Conservation (phyloP, 2,113 vertebrate species). For the Antechinus flavipes region DNA sequence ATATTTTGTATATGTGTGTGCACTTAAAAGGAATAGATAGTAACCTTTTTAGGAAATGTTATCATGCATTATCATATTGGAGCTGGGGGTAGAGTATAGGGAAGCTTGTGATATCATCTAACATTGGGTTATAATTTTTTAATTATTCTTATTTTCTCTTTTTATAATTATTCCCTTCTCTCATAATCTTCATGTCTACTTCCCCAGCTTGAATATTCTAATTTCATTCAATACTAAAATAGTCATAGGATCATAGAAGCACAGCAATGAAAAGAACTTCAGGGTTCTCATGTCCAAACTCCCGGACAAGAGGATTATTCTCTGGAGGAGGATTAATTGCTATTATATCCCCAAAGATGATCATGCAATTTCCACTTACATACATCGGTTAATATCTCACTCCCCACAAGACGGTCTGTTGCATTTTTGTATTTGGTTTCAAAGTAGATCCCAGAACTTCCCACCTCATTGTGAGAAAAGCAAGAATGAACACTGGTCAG, state of each 20-base stretch:
- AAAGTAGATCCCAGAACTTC: background rate
- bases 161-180: background rate
- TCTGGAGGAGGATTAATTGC: background rate
- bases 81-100: background rate
- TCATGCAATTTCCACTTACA: background rate
- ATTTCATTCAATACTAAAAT: background rate
- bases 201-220: background rate
- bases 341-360: background rate
- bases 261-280: background rate
- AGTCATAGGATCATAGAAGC: background rate
- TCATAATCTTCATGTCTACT: background rate
- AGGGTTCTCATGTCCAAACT: background rate
- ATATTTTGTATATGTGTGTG: background rate
- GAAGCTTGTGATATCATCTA: background rate
- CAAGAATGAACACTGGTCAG: background rate
- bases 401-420: background rate
- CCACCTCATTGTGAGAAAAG: background rate
- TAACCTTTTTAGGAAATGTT: background rate
- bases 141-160: background rate
- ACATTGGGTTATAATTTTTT: background rate
- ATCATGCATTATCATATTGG: background rate
- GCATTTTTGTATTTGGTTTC: background rate
- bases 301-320: too few species aligned
- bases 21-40: background rate
- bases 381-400: background rate